A percentile compares a stretch with the other conserved stretches of the same genome.
phyloP scores from a whole-genome alignment of 2,113 vertebrate genomes.

The Acanthisitta chloris region DNA sequence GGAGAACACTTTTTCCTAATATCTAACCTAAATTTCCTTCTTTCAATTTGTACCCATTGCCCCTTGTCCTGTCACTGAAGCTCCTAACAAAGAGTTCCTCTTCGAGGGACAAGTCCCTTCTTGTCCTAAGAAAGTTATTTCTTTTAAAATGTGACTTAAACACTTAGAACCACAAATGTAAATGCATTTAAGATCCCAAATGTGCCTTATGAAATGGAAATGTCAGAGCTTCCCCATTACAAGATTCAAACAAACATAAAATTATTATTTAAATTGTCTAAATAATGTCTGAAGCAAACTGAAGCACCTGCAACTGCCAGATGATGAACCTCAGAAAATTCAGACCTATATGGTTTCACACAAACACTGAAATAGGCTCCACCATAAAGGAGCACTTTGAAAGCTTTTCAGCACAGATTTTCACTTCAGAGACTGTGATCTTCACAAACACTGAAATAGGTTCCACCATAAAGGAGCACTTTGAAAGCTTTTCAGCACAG shows the following conservation, averaged over 20 bases:
- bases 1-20: too few relatives aligned
- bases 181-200: neutral
- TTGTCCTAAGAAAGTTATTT: neutral
- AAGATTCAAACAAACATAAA: neutral
- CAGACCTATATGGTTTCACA: neutral
- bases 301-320: neutral
- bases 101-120: too few relatives aligned
- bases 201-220: neutral
- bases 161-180: neutral
- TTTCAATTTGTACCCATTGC: too few relatives aligned
- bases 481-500: slow-evolving; percentile 12
- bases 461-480: neutral
- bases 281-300: neutral
- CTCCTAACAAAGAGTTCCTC: too few relatives aligned
- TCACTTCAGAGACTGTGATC: slow-evolving; percentile 3
- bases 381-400: neutral
- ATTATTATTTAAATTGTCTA: neutral
- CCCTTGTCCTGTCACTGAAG: too few relatives aligned
- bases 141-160: neutral
- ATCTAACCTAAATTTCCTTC: too few relatives aligned
- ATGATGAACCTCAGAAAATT: neutral
- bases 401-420: slow-evolving; percentile 21
- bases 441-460: too few relatives aligned
- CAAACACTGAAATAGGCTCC: neutral
- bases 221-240: neutral